These are phyloP conservation scores for Eospalax fontanierii DNA, from an alignment of 2,797 vertebrate species.

Conservation along the genomic window DNA sequence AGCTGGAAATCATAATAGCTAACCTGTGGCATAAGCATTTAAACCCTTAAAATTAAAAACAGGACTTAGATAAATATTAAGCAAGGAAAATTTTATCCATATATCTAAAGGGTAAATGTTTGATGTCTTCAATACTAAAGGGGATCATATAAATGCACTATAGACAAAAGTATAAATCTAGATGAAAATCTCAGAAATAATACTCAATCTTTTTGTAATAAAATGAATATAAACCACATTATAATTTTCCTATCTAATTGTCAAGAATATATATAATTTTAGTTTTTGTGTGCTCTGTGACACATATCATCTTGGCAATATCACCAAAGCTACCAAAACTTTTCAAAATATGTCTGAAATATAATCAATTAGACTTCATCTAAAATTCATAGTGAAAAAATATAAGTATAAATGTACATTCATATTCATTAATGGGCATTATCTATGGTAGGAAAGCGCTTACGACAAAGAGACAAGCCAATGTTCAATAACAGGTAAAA, in stretches of 20 bases:
- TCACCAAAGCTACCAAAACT: not conserved
- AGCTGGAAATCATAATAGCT: not conserved
- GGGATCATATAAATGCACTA: not conserved
- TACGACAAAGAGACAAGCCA: not conserved
- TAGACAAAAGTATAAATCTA: not conserved
- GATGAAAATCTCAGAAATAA: not conserved
- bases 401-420: not conserved
- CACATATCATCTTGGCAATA: not conserved
- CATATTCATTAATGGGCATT: not conserved
- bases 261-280: not conserved
- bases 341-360: not conserved
- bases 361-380: not conserved
- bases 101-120: not conserved
- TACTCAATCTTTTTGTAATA: not conserved
- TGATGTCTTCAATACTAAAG: not conserved
- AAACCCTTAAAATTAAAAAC: conserved; percentile 23
- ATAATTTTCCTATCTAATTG: not conserved
- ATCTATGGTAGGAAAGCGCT: not conserved
- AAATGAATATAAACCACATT: conserved; percentile 32
- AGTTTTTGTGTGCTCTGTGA: not conserved
- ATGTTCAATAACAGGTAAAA: not conserved
- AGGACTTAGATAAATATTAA: not conserved
- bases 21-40: not conserved
- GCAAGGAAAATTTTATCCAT: not conserved
- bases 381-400: not conserved